Conservation (phyloP, 2,113 vertebrate species). For the Macaca fascicularis region T2T-MFA8v1.1 NC_088384.1:14242001-14242500, state of each 20-base stretch:
- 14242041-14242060: background rate
- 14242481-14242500: background rate
- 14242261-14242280: background rate
- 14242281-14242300: rapidly evolving
- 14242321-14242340: background rate
- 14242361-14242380: background rate
- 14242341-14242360: background rate
- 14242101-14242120: background rate
- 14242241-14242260: background rate
- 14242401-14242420: conserved; percentile 6
- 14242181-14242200: background rate
- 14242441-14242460: background rate
- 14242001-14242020: background rate
- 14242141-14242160: rapidly evolving
- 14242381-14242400: background rate
- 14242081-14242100: background rate
- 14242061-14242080: background rate
- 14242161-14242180: background rate
- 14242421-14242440: background rate
- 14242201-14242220: conserved; percentile 52
- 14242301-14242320: background rate
- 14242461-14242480: background rate
- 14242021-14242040: background rate
- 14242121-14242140: background rate
- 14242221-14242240: background rate